Base-by-base conservation (phyloP, 2,888 invertebrate genomes). In the Drosophila borealis region DNA sequence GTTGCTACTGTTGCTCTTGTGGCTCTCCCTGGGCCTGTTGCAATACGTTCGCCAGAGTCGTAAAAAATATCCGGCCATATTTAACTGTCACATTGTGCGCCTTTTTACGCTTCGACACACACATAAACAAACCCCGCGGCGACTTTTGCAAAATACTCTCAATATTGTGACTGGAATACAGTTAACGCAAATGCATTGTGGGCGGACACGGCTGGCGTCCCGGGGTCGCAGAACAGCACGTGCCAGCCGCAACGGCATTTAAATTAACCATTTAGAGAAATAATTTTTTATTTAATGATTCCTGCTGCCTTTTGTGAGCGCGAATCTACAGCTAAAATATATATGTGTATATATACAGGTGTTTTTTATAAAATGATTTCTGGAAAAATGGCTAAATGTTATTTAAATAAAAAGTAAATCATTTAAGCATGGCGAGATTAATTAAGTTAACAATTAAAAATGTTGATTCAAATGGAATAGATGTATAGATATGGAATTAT, bases 1-100 rank as follows among this genome's bases (percentile, higher is more conserved):
- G 8, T 29, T 29, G 29, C 29, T 29, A 8, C 29, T 29, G 5
- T 17, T 34, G 41, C 29, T 29, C 8, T 19, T 21, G 49, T 50
- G 29, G 33, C 42, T 29, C 8, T 29, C 29, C 25, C 39, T 51
- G 53, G 17, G 34, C 33, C 65, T 50, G 45, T 39, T 65, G 51
- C 61, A 50, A 45, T 33, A n/a, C n/a, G 49, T 29, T 49, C 59
- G 54, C 17, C 14, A 14, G 54, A 34, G 29, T 65, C 72, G 70
- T 75, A 81, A 83, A 83, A 80, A 84, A 84, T 74, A 84, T 66
- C 49, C 74, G 55, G 59, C 80, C 70, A 87, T 81, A 84, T 85
- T 84, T 87, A 87, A 84, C 84, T 87, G 87, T 87, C 84, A 73
- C 78, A 86, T 62, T 78, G 69, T 71, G 70, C 70, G 84, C 76